These are phyloP conservation scores for Neelides sp. DNA, from an alignment of 1,140 invertebrate genomes.

Conservation along the genomic window DNA sequence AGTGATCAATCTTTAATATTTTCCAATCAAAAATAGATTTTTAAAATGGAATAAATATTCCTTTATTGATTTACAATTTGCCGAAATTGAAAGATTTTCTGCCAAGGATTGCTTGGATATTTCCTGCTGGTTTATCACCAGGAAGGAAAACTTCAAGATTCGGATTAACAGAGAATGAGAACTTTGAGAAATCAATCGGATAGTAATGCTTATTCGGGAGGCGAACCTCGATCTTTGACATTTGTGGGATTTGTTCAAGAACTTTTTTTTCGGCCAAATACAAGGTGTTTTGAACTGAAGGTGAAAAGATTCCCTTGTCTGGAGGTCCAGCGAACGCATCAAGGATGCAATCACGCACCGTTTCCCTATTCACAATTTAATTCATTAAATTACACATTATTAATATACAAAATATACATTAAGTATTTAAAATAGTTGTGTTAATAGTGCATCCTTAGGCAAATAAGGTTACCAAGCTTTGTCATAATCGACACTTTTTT, in stretches of 20 bases:
- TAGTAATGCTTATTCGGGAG: conserved; percentile 70
- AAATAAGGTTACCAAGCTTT: too few relatives aligned
- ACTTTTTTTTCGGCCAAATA: conserved; percentile 53
- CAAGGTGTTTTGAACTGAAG: conserved; percentile 60
- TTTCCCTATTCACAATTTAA: conserved; percentile 37
- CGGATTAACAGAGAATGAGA: conserved; percentile 46
- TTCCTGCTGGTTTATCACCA: conserved; percentile 59
- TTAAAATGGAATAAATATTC: too few relatives aligned
- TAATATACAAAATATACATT: too few relatives aligned
- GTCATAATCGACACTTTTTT: too few relatives aligned
- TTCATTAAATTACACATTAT: neutral
- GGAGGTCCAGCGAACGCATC: conserved; percentile 52
- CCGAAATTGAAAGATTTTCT: too few relatives aligned
- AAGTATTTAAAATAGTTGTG: too few relatives aligned
- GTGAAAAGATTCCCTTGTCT: conserved; percentile 43
- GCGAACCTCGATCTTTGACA: conserved; percentile 52
- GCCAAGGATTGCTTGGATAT: conserved; percentile 54
- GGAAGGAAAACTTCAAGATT: conserved; percentile 54
- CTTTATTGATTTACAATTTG: too few relatives aligned
- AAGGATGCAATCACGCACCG: conserved; percentile 52
- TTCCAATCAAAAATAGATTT: too few relatives aligned
- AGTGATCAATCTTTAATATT: too few relatives aligned
- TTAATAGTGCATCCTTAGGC: too few relatives aligned
- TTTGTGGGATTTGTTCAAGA: conserved; percentile 50
- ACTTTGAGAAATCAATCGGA: conserved; percentile 55